These are phyloP conservation scores for Drosophila kohkoa DNA, from an alignment of 1,140 invertebrate species.

Conservation along the genomic window DNA sequence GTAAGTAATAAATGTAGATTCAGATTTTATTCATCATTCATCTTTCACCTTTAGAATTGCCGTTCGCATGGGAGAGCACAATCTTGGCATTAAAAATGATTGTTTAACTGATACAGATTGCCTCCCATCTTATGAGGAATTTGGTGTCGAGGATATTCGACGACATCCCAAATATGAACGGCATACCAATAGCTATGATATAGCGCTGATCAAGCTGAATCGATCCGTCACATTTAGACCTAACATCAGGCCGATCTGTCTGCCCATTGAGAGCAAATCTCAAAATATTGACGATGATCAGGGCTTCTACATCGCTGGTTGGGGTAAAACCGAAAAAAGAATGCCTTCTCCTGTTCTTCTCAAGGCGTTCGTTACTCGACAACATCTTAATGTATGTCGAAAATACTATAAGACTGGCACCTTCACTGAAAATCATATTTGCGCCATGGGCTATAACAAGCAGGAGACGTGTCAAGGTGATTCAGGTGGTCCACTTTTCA, in stretches of 20 bases:
- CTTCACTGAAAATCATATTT: conserved; percentile 86
- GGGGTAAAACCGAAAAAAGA: conserved; percentile 63
- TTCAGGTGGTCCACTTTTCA: conserved; percentile 89
- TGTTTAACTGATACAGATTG: too few species aligned
- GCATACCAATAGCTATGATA: conserved; percentile 87
- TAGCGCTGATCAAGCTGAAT: conserved; percentile 86
- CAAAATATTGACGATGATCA: conserved; percentile 45
- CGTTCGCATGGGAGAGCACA: conserved; percentile 88
- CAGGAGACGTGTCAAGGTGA: conserved; percentile 91
- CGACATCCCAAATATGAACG: conserved; percentile 88
- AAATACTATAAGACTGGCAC: conserved; percentile 46
- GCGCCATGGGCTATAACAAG: conserved; percentile 88
- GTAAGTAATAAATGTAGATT: background rate
- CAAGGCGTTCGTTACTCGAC: conserved; percentile 47
- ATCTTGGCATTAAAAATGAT: conserved; percentile 80
- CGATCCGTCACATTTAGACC: conserved; percentile 42
- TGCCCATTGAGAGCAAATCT: conserved; percentile 62
- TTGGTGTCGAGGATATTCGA: conserved; percentile 86
- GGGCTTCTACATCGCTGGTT: conserved; percentile 70
- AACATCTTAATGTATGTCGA: conserved; percentile 48
- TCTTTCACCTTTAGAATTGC: conserved; percentile 69
- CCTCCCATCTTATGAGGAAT: conserved; percentile 49
- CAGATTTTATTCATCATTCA: too few species aligned
- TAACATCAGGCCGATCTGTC: conserved; percentile 73
- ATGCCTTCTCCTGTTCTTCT: conserved; percentile 35